Base-by-base conservation (phyloP, 1,140 invertebrate species). In the Aethina tumida region DNA sequence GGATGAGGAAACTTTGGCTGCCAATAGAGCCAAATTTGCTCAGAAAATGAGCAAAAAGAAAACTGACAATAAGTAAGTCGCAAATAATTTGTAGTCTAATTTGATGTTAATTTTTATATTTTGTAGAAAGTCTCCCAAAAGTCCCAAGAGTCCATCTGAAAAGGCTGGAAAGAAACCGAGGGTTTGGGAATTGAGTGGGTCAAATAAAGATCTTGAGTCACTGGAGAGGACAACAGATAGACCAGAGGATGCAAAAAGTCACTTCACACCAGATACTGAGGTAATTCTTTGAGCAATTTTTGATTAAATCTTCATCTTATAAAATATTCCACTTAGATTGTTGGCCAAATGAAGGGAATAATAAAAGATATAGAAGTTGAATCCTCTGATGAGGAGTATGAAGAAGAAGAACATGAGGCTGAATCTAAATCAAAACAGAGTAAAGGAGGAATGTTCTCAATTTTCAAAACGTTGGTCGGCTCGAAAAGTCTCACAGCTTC, bases 401-500 rank as follows among this genome's bases (percentile, higher is more conserved):
- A 63, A 9, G 51, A 65, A 29, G 50, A 67, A 28, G 56, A 65
- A 29, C 50, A 54, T 8, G 46, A 54, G 17, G n/a, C 38, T 35
- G 14, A 49, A 45, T 13, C 36, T 2, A 45, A 46, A 26, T 49
- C 55, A 46, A 26, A 24, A 7, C 4, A 41, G 6, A 36, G 39
- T 14, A 59, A 52, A 41, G 68, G 66, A 3, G 81, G 77, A 38
- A 73, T 85, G 64, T 83, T 90, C 45, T 84, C 80, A 4, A 73
- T 89, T 53, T 87, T 90, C 48, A 85, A 80, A 63, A 82, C 84
- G 52, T 68, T 97, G 22, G 92, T 97, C 3, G 88, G 90, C 0
- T 79, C 79, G 2, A 91, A 91, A 58, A 75, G 72, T 9, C 64
- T 92, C 27, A 74, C 74, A 0, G 62, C 67, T 4, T 73, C 77